These are phyloP conservation scores for Hypomesus transpacificus DNA, from an alignment of 2,113 vertebrate genomes.

Conservation along the genomic window DNA sequence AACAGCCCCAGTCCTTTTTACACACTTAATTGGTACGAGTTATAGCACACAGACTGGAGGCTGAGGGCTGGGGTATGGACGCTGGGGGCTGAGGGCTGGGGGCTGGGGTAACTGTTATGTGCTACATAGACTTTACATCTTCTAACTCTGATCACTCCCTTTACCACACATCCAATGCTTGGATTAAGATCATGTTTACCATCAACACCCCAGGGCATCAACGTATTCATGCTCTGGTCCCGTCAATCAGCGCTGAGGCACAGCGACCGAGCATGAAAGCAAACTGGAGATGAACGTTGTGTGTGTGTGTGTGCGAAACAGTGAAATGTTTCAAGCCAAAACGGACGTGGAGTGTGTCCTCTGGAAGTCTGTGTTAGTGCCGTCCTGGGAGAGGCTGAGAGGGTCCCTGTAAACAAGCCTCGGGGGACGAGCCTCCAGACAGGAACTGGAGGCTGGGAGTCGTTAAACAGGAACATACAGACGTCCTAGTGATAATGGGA, in stretches of 20 bases:
- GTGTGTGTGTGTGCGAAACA: background rate
- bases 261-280: background rate
- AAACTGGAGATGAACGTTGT: slow-evolving; percentile 5
- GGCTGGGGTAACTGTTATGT: background rate
- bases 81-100: background rate
- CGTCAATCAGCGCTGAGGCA: background rate
- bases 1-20: background rate
- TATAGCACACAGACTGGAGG: no score
- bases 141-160: slow-evolving; percentile 18
- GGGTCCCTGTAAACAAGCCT: slow-evolving; percentile 17
- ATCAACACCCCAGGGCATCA: background rate
- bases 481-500: slow-evolving; percentile 28
- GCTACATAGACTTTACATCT: slow-evolving; percentile 15
- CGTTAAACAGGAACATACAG: slow-evolving; percentile 29
- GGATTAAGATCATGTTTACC: slow-evolving; percentile 6
- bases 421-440: background rate
- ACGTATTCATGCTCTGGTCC: background rate
- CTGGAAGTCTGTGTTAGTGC: background rate
- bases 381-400: background rate
- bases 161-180: background rate
- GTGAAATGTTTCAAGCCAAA: slow-evolving; percentile 15
- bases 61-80: background rate
- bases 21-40: no score
- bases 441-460: background rate
- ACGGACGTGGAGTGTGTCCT: background rate